Base-by-base conservation (phyloP, 1,140 invertebrate species). In the Ooceraea biroi region DNA sequence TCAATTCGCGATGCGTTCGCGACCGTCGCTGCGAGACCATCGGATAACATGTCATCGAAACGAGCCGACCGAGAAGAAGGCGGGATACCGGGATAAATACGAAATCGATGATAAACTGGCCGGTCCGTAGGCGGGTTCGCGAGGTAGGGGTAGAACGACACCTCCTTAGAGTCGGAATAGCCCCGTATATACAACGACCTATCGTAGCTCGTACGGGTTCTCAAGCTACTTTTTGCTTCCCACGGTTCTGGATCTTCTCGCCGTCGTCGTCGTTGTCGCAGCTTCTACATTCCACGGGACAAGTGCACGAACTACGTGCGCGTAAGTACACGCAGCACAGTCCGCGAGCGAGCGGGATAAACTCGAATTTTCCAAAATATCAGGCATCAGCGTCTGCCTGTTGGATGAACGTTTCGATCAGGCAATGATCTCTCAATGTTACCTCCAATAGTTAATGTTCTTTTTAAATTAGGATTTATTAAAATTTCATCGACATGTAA, bases 161-260 rank as follows among this genome's bases (percentile, higher is more conserved):
- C 90, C 90, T 91, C 87, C 90, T 91, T 90, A 84, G 82, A 90
- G 84, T 73, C 68, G 87, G 87, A 88, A 88, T 88, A 88, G 87
- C 86, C 78, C 77, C 68, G 87, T 85, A 83, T 88, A 88, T 85
- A 88, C 83, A 78, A 69, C 85, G 80, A 85, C 88, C 85, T 89
- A 90, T 90, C 88, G 83, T 84, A 74, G 83, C 88, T 83, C 85
- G 78, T 89, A 89, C 88, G 85, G 88, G 88, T 90, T 90, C 89
- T 88, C 89, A 52, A 86, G 88, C 88, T 88, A 90, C 85, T 90
- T 90, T 90, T 90, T 90, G 88, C 78, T 90, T 90, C 88, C 89
- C 89, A 89, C 88, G 89, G 85, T 88, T 88, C 88, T 89, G 87
- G 83, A 86, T 85, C 86, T 71, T 30, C 50, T 71, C 71, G 68